These are phyloP conservation scores for Pseudolaguvia tuberculata DNA, from an alignment of 2,113 vertebrate species.

Conservation along the genomic window DNA sequence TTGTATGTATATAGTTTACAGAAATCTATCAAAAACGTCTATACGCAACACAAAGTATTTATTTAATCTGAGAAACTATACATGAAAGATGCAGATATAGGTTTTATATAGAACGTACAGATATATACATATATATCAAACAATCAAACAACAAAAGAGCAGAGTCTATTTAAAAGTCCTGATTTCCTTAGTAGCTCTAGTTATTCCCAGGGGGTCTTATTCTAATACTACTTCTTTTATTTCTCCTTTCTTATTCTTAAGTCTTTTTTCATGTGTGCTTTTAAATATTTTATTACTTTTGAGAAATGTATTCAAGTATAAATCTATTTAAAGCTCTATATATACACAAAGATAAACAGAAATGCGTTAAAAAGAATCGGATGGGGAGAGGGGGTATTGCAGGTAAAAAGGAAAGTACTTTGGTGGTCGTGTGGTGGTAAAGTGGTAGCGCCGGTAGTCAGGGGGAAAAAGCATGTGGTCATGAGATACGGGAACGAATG, in stretches of 20 bases:
- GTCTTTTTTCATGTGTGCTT: conserved; percentile 43
- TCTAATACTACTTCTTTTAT: conserved; percentile 57
- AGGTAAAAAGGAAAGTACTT: background rate
- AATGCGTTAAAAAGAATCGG: conserved; percentile 49
- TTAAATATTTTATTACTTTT: too few relatives aligned
- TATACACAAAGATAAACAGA: conserved; percentile 13
- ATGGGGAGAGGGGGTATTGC: conserved; percentile 19
- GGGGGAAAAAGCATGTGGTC: background rate
- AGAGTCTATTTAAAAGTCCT: conserved; percentile 68
- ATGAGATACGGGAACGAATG: background rate
- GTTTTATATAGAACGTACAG: background rate
- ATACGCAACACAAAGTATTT: conserved; percentile 69
- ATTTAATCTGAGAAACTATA: conserved; percentile 63
- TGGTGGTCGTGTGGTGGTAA: background rate
- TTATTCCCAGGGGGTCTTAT: conserved; percentile 28
- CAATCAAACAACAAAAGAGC: conserved; percentile 28
- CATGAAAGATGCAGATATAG: conserved; percentile 52
- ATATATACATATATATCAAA: background rate
- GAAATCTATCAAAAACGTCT: conserved; percentile 46
- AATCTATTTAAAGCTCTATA: conserved; percentile 25
- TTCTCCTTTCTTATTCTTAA: conserved; percentile 36
- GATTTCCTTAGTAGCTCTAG: conserved; percentile 58
- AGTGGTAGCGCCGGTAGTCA: background rate
- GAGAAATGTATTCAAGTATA: too few relatives aligned
- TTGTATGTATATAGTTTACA: conserved; percentile 72